Base-by-base conservation (phyloP, 2,113 vertebrate genomes). In the Synodontis membranacea region DNA sequence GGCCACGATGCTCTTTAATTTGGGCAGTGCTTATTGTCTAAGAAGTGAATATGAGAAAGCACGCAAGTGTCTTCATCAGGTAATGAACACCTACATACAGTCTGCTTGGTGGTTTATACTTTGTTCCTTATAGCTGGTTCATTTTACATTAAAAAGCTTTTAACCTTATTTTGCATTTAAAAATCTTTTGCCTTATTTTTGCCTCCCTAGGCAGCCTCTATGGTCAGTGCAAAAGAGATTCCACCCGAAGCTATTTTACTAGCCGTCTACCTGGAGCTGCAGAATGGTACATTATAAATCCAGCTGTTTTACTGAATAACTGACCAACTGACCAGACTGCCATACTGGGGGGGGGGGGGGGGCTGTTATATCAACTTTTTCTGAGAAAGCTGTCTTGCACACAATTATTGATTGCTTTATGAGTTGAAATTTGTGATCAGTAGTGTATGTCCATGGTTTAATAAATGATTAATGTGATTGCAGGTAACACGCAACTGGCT, bases 21-120 rank as follows among this genome's bases (percentile, higher is more conserved):
- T 99, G 1, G 98, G 98, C 84, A 99, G 97, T 3, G 97, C 98
- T 19, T 99, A 99, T 92, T 99, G 98, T 83, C 90, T 99, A 90
- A 93, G 98, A 89, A 99, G 98, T 42, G 98, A 99, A 88, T 99
- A 98, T 0, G 98, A 99, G 88, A 99, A 99, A 93, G 98, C 98
- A 78, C 96, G 98, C 12, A 99, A 97, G 90, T 99, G 98, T 91
- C 96, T 99, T 62, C 97, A 98, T 90, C 98, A 99, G 97, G 98
- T 99, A 91, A 86, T 58, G n/a, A 42, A 46, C 37, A 39, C 28
- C 9, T 0, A 4, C n/a, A 72, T 31, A 39, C 75, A 31, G 4
- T 48, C 25, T 28, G 2, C 4, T 37, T 21, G 9, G 48, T 80
- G 44, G 2, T 34, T n/a, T 15, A 31, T 3, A 15, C 4, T 28